Base-by-base conservation (phyloP, 2,888 invertebrate species). In the Oasisia sp. region DNA sequence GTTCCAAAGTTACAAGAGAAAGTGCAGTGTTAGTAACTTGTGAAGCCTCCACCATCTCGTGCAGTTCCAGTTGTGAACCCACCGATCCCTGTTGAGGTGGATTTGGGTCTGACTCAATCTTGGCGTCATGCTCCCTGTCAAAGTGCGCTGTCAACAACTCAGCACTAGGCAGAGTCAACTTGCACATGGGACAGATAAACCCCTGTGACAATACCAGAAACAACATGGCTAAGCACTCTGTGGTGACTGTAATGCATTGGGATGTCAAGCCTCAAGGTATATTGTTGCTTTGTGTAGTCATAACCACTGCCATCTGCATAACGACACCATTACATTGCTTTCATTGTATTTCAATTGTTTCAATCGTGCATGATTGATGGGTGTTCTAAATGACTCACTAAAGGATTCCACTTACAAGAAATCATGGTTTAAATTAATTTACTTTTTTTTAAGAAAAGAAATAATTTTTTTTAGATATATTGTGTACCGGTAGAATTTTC, bases 161-260 rank as follows among this genome's bases (percentile, higher is more conserved):
- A 8, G 96, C 96, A 19, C 96, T 96, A 7, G 96, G 94, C 93
- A 97, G 96, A 9, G 96, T 96, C 92, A 95, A 94, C 95, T 96
- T 96, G 94, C 97, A 96, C 92, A 95, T 95, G 27, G 96, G 96
- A 94, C 96, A 97, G 32, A 97, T 94, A 94, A 97, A 97, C 5
- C 97, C 97, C 95, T 97, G 94, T 94, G 93, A 92, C 32, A 91
- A 74, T 7, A 74, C n/a, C 74, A 74, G 74, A 74, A 74, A 74
- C 74, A 74, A 27, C n/a, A 19, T 27, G 0, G 27, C 3, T 74
- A 19, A 19, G 19, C 27, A 74, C 74, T 74, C 27, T 74, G 19
- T 74, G 58, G 7, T 45, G 45, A 45, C 45, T n/a, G n/a, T n/a
- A n/a, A n/a, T n/a, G n/a, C n/a, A n/a, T n/a, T n/a, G n/a, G n/a